Conservation (phyloP, 2,797 vertebrate species). For the Paguma larvata region DNA sequence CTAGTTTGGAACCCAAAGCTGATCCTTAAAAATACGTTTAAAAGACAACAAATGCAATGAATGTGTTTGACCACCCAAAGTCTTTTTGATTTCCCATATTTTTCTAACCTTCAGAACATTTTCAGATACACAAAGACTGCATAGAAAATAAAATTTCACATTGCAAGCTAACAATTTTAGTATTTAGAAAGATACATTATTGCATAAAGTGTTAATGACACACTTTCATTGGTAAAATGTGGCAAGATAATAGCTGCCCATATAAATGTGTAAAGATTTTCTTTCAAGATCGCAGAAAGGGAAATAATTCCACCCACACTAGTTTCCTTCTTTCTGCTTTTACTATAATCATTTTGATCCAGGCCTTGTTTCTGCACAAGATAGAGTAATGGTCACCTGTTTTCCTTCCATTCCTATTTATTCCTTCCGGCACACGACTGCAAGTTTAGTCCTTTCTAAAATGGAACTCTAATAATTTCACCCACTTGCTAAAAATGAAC, state of each 20-base stretch:
- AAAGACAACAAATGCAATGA: neutral
- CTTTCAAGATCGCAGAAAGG: conserved; percentile 22
- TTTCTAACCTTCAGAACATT: conserved; percentile 8
- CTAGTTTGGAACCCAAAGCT: neutral
- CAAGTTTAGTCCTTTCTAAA: conserved; percentile 24
- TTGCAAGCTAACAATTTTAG: neutral
- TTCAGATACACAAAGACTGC: neutral
- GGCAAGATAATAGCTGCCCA: conserved; percentile 20
- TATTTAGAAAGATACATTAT: conserved; percentile 42
- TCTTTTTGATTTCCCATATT: neutral
- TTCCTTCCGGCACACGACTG: neutral
- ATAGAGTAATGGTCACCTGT: neutral
- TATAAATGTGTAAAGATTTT: conserved; percentile 53
- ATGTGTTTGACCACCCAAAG: neutral
- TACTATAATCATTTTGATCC: neutral
- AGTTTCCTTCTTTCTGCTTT: neutral
- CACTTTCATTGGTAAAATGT: conserved; percentile 47
- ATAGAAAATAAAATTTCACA: conserved; percentile 17
- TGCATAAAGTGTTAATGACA: neutral
- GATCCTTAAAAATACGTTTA: neutral
- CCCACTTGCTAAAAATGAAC: neutral
- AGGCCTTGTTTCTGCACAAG: neutral
- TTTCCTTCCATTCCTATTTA: neutral
- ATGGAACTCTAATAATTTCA: neutral
- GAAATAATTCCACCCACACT: neutral